A percentile compares a stretch with the other conserved stretches of the same genome.
These are phyloP conservation scores for Phorcus lineatus DNA, from an alignment of 2,888 invertebrate genomes.

Conservation along the genomic window DNA sequence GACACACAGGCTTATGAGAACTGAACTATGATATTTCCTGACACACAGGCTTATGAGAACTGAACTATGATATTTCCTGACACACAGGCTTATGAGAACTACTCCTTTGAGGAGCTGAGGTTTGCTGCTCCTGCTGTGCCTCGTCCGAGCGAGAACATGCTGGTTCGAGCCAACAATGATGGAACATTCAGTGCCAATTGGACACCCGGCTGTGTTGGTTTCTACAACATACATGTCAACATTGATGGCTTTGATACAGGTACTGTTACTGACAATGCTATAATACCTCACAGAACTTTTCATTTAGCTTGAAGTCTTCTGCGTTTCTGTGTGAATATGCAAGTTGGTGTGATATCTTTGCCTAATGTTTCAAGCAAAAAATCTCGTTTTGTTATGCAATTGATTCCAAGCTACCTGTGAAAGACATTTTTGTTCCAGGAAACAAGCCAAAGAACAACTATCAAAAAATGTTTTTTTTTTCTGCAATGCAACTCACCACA, in stretches of 20 bases:
- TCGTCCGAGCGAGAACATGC: conserved; percentile 86
- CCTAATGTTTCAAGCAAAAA: no score
- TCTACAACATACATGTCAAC: conserved; percentile 89
- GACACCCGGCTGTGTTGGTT: conserved; percentile 93
- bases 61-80: conserved; percentile 74
- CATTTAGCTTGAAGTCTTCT: no score
- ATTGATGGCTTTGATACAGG: conserved; percentile 85
- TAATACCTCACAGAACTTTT: no score
- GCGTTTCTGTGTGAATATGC: no score
- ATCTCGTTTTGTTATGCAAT: not conserved
- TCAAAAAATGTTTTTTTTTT: not conserved
- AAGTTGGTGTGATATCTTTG: no score
- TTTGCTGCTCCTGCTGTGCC: conserved; percentile 82
- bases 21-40: no score
- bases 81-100: conserved; percentile 87
- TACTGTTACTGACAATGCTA: conserved; percentile 50
- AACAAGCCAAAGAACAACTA: no score
- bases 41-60: no score
- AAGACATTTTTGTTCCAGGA: no score
- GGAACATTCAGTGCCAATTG: conserved; percentile 90
- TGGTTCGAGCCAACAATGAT: conserved; percentile 85
- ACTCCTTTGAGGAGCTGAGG: conserved; percentile 95
- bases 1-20: no score
- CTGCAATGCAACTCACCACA: not conserved
- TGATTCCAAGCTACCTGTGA: no score